Conservation (phyloP, 2,113 vertebrate genomes). For the Lycocorax pyrrhopterus region DNA sequence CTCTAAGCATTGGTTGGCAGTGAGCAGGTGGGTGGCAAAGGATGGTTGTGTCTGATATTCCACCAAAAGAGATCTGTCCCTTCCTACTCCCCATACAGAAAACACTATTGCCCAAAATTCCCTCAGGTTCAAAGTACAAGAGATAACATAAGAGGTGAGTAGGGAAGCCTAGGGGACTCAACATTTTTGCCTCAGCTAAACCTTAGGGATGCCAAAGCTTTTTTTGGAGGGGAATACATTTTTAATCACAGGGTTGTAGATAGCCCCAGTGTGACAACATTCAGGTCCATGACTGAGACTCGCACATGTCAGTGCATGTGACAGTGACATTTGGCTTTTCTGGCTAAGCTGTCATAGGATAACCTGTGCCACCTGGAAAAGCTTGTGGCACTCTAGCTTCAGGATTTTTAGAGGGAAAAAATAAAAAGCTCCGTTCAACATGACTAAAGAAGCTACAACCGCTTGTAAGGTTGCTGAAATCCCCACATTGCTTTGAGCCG, state of each 20-base stretch:
- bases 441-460: not conserved
- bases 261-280: not conserved
- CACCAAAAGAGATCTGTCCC: not conserved
- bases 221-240: not conserved
- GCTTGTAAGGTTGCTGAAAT: not conserved
- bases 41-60: not conserved
- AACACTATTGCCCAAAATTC: not conserved
- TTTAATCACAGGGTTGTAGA: not conserved
- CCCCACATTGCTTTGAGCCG: not conserved
- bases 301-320: not conserved
- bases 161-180: not conserved
- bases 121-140: fast-evolving
- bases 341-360: not conserved
- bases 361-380: not conserved
- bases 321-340: not conserved
- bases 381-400: not conserved
- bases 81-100: not conserved
- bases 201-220: not conserved
- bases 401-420: not conserved
- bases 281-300: fast-evolving
- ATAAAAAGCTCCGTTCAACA: not conserved
- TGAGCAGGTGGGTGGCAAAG: not conserved
- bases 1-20: not conserved
- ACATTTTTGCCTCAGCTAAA: not conserved
- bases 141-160: not conserved